Evolutionary conservation across 2,797 vertebrate species (phyloP), one percentile per base, ranked within the genome.

Genomic region (Fistularia commersonii): DNA sequence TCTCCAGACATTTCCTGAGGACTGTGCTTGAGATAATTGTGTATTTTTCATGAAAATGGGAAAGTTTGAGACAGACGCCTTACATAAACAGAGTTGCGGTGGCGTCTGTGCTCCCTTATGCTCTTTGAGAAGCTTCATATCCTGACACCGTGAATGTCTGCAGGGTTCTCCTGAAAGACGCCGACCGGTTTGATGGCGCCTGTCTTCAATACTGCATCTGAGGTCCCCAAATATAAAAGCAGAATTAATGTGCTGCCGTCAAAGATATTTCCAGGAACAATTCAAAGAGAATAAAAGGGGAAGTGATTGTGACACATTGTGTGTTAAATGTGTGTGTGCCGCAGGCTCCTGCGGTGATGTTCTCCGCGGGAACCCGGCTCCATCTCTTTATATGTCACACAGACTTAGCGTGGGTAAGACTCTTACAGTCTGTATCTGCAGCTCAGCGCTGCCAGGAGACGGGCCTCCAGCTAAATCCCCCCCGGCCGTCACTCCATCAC

Each of bases 401-500:
- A 55, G 44, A 48, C 15, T 43, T 3, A 49, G 39, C 57, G 48
- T 54, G 15, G 12, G 5, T 11, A 50, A 41, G 41, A 48, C 11
- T 23, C 48, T 48, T 13, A 34, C 7, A 23, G 39, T 11, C 1
- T 42, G 34, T 11, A 23, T 49, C 41, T 39, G 45, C 31, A 32
- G 37, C 61, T 36, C 35, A 36, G 35, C 35, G 9, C 35, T 50
- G 45, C 5, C 12, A 31, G 13, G 11, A 43, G 35, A 41, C 9
- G 7, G 33, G 32, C 52, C 12, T 0, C 15, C 49, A 59, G 45
- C 39, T 43, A 48, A 42, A 54, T 46, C 43, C 71, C 47, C 45
- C 46, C 45, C 36, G 40, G 51, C 61, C 68, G 59, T 69, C 81
- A 70, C 6, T 74, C 78, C 65, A 35, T 79, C 79, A 61, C 63